These are phyloP conservation scores for Diarsia rubi DNA, from an alignment of 2,888 invertebrate genomes.

Conservation along the genomic window DNA sequence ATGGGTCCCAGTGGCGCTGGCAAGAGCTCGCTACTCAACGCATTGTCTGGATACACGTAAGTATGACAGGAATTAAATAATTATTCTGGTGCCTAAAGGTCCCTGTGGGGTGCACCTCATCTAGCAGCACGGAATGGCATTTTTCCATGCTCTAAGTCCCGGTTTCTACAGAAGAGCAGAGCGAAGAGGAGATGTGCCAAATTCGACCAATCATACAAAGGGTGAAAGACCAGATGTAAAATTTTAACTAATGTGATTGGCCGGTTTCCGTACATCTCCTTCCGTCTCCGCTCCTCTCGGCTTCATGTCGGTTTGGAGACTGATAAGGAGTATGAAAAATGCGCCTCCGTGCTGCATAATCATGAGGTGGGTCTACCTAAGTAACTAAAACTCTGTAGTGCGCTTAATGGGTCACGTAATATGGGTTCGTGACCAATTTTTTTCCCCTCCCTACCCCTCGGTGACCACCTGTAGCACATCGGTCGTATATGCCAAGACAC, in stretches of 20 bases:
- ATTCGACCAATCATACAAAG: too few species aligned
- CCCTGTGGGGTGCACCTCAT: background rate
- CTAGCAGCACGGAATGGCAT: background rate
- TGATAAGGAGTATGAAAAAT: background rate
- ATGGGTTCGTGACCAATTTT: too few species aligned
- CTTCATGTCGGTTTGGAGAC: background rate
- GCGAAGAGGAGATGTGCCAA: too few species aligned
- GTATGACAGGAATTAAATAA: background rate
- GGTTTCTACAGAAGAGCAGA: too few species aligned
- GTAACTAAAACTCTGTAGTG: background rate
- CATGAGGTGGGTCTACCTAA: background rate
- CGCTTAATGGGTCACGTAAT: too few species aligned
- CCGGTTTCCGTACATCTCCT: too few species aligned
- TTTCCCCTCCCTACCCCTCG: too few species aligned
- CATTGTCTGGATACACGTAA: slow-evolving; percentile 94
- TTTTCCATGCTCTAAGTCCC: background rate
- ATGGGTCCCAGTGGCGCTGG: slow-evolving; percentile 94
- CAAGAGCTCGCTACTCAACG: slow-evolving; percentile 94
- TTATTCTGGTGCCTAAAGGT: background rate
- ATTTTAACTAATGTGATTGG: too few species aligned
- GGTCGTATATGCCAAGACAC: too few species aligned
- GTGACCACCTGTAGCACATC: too few species aligned
- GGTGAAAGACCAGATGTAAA: too few species aligned
- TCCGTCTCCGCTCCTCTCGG: background rate
- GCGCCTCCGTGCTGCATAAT: background rate